Conservation (phyloP, 1,140 invertebrate genomes). For the Asobara japonica region DNA sequence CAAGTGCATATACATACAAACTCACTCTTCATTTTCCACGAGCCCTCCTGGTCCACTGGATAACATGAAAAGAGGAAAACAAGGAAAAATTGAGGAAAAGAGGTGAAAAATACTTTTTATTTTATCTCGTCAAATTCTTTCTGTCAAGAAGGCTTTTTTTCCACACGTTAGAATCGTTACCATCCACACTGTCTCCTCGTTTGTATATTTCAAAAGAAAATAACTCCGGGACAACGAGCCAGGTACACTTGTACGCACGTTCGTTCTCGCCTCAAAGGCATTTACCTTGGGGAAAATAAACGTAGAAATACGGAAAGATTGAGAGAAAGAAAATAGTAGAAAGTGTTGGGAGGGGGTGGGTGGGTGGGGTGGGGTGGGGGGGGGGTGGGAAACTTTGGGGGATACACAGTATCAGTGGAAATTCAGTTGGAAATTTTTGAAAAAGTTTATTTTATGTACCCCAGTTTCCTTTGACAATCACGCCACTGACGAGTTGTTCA, state of each 20-base stretch:
- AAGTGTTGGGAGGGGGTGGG: neutral
- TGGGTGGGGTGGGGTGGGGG: neutral
- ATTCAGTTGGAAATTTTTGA: conserved; percentile 9
- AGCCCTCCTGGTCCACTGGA: neutral
- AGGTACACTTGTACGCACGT: neutral
- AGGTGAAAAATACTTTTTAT: neutral
- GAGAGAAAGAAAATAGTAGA: neutral
- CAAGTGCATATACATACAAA: neutral
- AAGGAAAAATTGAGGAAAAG: neutral
- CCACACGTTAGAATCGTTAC: conserved; percentile 1
- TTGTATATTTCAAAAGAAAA: neutral
- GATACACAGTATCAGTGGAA: conserved; percentile 14
- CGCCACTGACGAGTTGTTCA: neutral
- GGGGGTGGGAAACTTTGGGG: neutral
- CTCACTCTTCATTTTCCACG: neutral
- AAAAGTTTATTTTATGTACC: neutral
- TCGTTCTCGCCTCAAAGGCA: conserved; percentile 5
- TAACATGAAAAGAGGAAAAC: neutral
- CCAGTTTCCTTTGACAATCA: conserved; percentile 12
- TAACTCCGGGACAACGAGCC: neutral
- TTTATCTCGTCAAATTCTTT: neutral
- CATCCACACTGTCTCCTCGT: neutral
- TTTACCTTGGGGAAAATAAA: neutral
- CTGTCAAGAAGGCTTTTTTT: neutral
- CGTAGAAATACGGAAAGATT: neutral